Percentiles rank a stretch among this genome's conserved stretches.
phyloP scores from a whole-genome alignment of 1,140 invertebrate genomes.

The Maniola jurtina region DNA sequence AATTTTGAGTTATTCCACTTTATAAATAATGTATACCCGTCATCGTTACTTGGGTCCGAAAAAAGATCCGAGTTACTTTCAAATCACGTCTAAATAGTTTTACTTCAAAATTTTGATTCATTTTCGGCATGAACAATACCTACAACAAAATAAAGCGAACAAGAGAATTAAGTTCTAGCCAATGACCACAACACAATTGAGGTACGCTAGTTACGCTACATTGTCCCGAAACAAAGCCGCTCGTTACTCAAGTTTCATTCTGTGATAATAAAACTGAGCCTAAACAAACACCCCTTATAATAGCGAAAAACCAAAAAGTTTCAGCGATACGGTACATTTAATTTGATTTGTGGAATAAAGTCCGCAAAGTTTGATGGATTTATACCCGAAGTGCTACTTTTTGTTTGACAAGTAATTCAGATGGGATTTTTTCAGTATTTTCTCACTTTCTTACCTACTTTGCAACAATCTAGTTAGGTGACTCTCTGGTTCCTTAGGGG shows the following conservation, averaged over 20 bases:
- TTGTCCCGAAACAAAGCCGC: slow-evolving; percentile 1
- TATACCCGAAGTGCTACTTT: background rate
- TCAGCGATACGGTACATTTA: slow-evolving; percentile 14
- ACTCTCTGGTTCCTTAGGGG: no score
- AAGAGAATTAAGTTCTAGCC: background rate
- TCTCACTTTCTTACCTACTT: no score
- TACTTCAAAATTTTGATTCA: no score
- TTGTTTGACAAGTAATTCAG: background rate
- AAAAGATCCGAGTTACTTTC: no score
- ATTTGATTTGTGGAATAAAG: slow-evolving; percentile 6
- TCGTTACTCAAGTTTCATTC: background rate
- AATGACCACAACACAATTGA: background rate
- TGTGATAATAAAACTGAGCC: background rate
- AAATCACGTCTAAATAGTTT: no score
- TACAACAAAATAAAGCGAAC: no score
- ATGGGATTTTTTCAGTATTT: background rate
- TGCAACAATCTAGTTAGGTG: no score
- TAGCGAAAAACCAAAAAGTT: background rate
- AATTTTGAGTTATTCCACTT: no score
- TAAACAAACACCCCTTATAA: background rate
- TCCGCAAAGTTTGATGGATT: slow-evolving; percentile 6
- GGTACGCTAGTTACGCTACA: background rate
- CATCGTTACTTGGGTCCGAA: no score
- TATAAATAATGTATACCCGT: no score
- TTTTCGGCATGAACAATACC: background rate